Base-by-base conservation (phyloP, 2,888 invertebrate genomes). In the Odontothrips loti region DNA sequence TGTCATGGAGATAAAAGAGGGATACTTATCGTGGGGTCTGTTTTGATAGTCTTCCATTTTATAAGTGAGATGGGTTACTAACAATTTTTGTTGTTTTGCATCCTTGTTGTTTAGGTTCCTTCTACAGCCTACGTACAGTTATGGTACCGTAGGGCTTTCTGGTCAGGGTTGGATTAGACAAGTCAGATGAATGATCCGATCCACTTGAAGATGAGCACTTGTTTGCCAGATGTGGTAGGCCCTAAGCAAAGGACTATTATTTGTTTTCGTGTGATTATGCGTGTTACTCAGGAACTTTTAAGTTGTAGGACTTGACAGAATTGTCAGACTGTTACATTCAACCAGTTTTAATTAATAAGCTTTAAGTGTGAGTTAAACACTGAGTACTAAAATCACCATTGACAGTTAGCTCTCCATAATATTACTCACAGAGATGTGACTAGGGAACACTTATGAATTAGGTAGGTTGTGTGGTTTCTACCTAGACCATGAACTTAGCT, bases 111-210 rank as follows among this genome's bases (percentile, higher is more conserved):
- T 75, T 75, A 75, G 68, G 68, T 75, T 75, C 68, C 68, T 75
- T 75, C 68, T 75, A 75, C 68, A 75, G 68, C 68, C 68, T 75
- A 27, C 68, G 27, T 75, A 75, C 68, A 75, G 27, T 75, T 75
- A 75, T 75, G 23, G 68, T 75, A 75, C 68, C 23, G 68, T 75
- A 75, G 68, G 68, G 68, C 68, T 75, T 75, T 75, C 68, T 75
- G 68, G 68, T 75, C 68, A 75, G 68, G 68, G 68, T 75, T 75
- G 68, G 68, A 75, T 75, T 75, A 75, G 68, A 23, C 68, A 75
- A 75, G 68, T 75, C 68, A 75, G 68, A 27, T 75, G 68, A 75
- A 27, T 27, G 68, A 75, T 75, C 68, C 68, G 68, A 75, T 75
- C 68, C 68, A 75, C 68, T 75, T 75, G 68, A 75, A 75, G 68